These are phyloP conservation scores for Oikopleura albicans DNA, from an alignment of 23 tunicate genomes.

Conservation along the genomic window DNA sequence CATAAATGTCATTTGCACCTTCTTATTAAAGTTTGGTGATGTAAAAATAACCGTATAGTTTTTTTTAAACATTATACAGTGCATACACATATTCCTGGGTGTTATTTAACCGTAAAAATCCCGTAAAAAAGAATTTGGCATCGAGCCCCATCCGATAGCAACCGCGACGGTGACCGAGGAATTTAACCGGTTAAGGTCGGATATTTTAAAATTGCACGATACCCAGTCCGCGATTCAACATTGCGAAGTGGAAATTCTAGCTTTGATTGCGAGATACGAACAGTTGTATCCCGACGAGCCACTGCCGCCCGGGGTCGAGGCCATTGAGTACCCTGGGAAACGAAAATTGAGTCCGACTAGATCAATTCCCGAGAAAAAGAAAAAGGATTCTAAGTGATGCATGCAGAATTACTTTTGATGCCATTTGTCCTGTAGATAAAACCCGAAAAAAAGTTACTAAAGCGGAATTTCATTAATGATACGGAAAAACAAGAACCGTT, in stretches of 20 bases:
- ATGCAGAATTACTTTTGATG: too few relatives aligned
- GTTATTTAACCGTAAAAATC: too few relatives aligned
- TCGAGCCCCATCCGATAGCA: not conserved
- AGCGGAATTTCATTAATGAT: too few relatives aligned
- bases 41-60: too few relatives aligned
- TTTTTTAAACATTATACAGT: too few relatives aligned
- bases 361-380: not conserved
- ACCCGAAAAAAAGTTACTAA: too few relatives aligned
- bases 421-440: too few relatives aligned
- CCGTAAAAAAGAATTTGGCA: not conserved
- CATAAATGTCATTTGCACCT: too few relatives aligned
- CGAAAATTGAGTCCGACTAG: not conserved
- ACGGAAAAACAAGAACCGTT: too few relatives aligned
- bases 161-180: not conserved
- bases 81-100: too few relatives aligned
- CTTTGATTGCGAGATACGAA: not conserved
- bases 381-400: too few relatives aligned
- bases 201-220: conserved; percentile 7
- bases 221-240: not conserved
- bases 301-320: not conserved
- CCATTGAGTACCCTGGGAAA: not conserved
- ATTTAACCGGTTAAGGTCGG: not conserved
- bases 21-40: too few relatives aligned
- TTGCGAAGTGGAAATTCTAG: not conserved
- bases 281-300: not conserved